Conservation (phyloP, 2,888 invertebrate genomes). For the Poecilus cupreus region DNA sequence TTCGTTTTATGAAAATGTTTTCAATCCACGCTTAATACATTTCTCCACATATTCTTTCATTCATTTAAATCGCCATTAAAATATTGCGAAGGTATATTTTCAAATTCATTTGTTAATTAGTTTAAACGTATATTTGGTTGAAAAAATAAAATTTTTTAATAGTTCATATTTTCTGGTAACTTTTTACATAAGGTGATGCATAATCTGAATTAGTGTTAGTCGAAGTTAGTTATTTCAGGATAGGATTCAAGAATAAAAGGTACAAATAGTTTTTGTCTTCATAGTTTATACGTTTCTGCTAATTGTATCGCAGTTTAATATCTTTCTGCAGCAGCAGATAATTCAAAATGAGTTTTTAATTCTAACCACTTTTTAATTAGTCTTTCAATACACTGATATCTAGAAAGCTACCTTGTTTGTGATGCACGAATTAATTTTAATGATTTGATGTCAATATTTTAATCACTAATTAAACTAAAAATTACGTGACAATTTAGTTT, state of each 20-base stretch:
- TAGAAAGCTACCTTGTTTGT: slow-evolving; percentile 64
- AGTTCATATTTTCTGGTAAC: not conserved
- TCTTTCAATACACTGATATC: slow-evolving; percentile 62
- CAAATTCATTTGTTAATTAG: no score
- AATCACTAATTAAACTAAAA: slow-evolving; percentile 60
- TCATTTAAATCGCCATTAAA: not conserved
- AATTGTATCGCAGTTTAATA: slow-evolving; percentile 62
- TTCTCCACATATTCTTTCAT: not conserved
- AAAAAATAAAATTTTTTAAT: not conserved
- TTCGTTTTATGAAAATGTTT: not conserved
- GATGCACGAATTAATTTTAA: slow-evolving; percentile 59
- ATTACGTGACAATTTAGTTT: slow-evolving; percentile 58
- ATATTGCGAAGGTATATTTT: no score
- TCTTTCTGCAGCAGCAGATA: slow-evolving; percentile 53
- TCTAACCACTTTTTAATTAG: slow-evolving; percentile 64
- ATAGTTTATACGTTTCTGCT: slow-evolving; percentile 60
- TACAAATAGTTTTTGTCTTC: slow-evolving; percentile 61
- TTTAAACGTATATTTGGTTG: no score
- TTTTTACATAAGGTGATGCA: not conserved
- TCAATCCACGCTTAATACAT: not conserved
- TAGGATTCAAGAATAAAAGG: slow-evolving; percentile 62
- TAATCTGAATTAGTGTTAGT: slow-evolving; percentile 61
- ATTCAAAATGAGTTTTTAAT: slow-evolving; percentile 62
- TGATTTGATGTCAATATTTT: not conserved
- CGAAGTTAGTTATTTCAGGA: slow-evolving; percentile 60